These are phyloP conservation scores for Anadara kagoshimensis DNA, from an alignment of 1,140 invertebrate species.

Conservation along the genomic window DNA sequence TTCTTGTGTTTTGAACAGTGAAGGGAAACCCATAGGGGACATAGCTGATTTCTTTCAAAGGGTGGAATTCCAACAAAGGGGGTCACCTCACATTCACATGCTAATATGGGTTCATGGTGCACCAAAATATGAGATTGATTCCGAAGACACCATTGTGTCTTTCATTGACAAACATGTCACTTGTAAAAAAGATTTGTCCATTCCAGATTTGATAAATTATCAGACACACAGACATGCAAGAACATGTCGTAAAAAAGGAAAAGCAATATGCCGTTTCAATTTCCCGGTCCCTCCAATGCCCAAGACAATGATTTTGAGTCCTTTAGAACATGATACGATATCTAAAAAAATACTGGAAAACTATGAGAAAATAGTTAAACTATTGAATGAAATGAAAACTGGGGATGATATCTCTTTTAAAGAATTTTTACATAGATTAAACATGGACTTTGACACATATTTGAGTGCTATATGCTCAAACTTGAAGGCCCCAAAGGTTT, in stretches of 20 bases:
- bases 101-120: slow-evolving; percentile 60
- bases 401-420: not conserved
- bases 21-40: slow-evolving; percentile 26
- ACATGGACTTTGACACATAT: not conserved
- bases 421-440: not conserved
- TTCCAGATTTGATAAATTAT: slow-evolving; percentile 6
- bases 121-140: slow-evolving; percentile 51
- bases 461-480: not conserved
- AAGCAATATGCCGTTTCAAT: not conserved
- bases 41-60: slow-evolving; percentile 22
- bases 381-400: not conserved
- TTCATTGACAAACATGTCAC: slow-evolving; percentile 17
- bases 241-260: slow-evolving; percentile 10
- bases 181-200: slow-evolving; percentile 1
- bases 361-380: too few species aligned
- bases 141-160: too few species aligned
- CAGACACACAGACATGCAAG: slow-evolving; percentile 19
- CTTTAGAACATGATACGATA: too few species aligned
- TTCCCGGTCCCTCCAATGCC: slow-evolving; percentile 6
- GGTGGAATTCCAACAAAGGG: slow-evolving; percentile 36
- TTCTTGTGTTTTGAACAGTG: not conserved
- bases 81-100: slow-evolving; percentile 36
- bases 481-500: not conserved
- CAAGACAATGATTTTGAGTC: slow-evolving; percentile 1
- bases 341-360: too few species aligned